phyloP scores from a whole-genome alignment of 1,140 invertebrate species.

The Caerostris darwini region DNA sequence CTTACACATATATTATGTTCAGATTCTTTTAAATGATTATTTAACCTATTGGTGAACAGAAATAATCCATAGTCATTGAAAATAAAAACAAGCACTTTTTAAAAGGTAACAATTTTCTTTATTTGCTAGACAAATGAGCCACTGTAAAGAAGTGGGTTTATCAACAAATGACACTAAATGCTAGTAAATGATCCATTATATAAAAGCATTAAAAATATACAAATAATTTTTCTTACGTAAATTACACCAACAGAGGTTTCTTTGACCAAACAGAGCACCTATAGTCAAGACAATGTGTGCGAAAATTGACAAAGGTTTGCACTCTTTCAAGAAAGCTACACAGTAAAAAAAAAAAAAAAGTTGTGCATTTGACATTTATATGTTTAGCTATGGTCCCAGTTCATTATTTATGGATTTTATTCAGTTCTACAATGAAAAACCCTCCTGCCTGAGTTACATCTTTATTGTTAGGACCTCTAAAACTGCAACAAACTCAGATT shows the following conservation, averaged over 20 bases:
- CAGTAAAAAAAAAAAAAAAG: too few species aligned
- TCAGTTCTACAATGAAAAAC: too few species aligned
- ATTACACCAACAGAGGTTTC: not conserved
- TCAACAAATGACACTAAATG: conserved; percentile 16
- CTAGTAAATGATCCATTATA: not conserved
- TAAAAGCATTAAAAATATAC: conserved; percentile 36
- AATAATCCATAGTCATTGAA: too few species aligned
- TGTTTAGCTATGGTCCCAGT: too few species aligned
- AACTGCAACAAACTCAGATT: too few species aligned
- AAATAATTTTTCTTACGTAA: not conserved
- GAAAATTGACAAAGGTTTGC: not conserved
- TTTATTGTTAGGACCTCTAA: too few species aligned
- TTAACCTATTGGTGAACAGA: too few species aligned
- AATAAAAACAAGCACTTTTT: not conserved
- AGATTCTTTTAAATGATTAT: too few species aligned
- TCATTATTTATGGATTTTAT: too few species aligned
- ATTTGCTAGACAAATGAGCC: conserved; percentile 33
- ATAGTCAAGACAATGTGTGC: not conserved
- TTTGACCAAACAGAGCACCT: not conserved
- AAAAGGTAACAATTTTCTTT: not conserved
- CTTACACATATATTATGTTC: too few species aligned
- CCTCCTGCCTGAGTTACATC: too few species aligned
- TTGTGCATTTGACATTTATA: too few species aligned
- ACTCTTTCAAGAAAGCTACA: not conserved
- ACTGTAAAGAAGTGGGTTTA: conserved; percentile 28